Evolutionary conservation across 2,113 vertebrate species (phyloP).

Genomic region (Ciconia maguari): DNA sequence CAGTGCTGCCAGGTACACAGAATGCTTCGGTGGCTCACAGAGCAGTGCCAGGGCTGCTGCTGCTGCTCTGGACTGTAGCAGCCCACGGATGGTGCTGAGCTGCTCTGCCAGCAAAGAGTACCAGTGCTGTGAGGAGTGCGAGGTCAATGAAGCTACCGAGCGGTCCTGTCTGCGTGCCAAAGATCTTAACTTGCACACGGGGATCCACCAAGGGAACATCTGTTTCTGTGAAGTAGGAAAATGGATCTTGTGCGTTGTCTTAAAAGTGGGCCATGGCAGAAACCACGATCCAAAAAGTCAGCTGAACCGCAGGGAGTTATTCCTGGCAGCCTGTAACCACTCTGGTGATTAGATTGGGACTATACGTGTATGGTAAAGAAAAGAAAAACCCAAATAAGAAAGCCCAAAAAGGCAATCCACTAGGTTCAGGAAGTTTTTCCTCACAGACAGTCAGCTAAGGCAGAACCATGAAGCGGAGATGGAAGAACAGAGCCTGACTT

Average conservation of each 20-base stretch:
- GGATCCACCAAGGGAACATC: not conserved
- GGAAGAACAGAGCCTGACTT: not conserved
- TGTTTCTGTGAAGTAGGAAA: not conserved
- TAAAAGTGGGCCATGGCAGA: not conserved
- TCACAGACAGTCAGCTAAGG: not conserved
- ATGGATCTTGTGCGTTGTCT: not conserved
- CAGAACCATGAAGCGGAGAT: not conserved
- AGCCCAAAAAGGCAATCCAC: not conserved
- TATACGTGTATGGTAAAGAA: fast-evolving
- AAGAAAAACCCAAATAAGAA: not conserved
- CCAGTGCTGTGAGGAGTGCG: not conserved
- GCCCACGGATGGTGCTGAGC: fast-evolving
- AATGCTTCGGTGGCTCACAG: fast-evolving
- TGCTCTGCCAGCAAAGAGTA: not conserved
- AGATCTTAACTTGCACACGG: not conserved
- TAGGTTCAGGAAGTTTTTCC: not conserved
- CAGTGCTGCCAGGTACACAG: not conserved
- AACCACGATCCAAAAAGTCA: not conserved
- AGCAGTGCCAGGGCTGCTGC: not conserved
- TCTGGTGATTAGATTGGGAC: not conserved
- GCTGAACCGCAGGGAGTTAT: not conserved
- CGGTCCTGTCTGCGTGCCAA: not conserved
- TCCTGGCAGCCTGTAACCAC: not conserved
- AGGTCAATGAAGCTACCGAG: not conserved
- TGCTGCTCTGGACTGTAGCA: not conserved